A percentile compares a stretch with the other conserved stretches of the same genome.
Conservation (phyloP, 2,797 vertebrate genomes). For the Apogon hyalosoma region DNA sequence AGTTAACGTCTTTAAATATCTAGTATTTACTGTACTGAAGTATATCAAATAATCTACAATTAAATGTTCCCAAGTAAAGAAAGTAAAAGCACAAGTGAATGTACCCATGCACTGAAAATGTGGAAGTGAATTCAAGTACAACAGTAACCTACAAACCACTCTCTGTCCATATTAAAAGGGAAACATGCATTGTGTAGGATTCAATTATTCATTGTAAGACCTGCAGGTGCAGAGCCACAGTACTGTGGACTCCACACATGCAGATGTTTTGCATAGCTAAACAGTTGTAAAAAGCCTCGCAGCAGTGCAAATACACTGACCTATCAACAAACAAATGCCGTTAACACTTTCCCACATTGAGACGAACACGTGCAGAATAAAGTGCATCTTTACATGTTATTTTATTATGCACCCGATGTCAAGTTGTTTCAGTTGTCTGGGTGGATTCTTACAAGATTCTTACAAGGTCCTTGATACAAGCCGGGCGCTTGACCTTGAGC, state of each 20-base stretch:
- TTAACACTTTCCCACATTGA: slow-evolving; percentile 31
- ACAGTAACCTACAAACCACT: neutral
- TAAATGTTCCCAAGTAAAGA: too few species aligned
- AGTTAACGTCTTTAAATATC: too few species aligned
- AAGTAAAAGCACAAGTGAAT: too few species aligned
- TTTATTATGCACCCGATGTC: slow-evolving; percentile 5
- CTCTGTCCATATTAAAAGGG: neutral
- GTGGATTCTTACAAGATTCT: slow-evolving; percentile 20
- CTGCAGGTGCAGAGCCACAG: slow-evolving; percentile 21
- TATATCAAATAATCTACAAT: too few species aligned
- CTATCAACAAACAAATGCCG: slow-evolving; percentile 27
- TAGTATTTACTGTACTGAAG: too few species aligned
- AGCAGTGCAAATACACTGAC: slow-evolving; percentile 39
- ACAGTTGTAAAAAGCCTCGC: slow-evolving; percentile 32
- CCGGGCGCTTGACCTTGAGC: slow-evolving; percentile 54
- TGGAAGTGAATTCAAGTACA: neutral
- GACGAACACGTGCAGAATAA: slow-evolving; percentile 4
- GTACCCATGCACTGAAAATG: neutral
- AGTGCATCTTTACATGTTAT: neutral
- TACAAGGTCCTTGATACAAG: slow-evolving; percentile 43
- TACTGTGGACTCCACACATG: neutral
- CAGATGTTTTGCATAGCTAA: slow-evolving; percentile 35
- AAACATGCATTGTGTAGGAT: slow-evolving; percentile 18
- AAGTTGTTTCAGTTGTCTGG: slow-evolving; percentile 27
- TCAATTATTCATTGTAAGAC: slow-evolving; percentile 50